Conservation (phyloP, 1,140 invertebrate species). For the Hyphantria cunea region DNA sequence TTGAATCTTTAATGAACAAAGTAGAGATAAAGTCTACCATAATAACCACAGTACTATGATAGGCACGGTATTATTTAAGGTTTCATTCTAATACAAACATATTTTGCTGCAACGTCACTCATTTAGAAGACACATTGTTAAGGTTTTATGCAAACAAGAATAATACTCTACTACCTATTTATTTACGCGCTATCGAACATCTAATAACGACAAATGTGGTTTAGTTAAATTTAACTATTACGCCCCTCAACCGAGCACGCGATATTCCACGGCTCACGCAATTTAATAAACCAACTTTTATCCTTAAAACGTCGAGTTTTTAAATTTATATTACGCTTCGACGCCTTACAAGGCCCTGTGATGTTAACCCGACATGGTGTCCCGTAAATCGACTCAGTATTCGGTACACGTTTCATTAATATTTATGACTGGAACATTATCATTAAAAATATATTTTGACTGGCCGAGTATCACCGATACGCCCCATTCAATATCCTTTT, state of each 20-base stretch:
- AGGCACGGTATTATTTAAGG: too few species aligned
- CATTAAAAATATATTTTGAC: slow-evolving; percentile 64
- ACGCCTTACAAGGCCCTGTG: slow-evolving; percentile 31
- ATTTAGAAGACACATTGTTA: too few species aligned
- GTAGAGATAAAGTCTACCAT: too few species aligned
- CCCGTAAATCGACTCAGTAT: slow-evolving; percentile 48
- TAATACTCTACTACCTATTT: background rate
- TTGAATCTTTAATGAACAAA: too few species aligned
- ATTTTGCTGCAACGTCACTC: too few species aligned
- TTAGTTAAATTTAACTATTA: slow-evolving; percentile 20
- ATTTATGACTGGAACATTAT: slow-evolving; percentile 73
- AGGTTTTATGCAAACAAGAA: too few species aligned
- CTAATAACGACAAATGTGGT: slow-evolving; percentile 18
- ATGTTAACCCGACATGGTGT: slow-evolving; percentile 29
- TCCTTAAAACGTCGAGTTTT: slow-evolving; percentile 18
- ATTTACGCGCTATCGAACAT: slow-evolving; percentile 19
- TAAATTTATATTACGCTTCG: slow-evolving; percentile 24
- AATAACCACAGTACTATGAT: too few species aligned
- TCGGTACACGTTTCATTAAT: slow-evolving; percentile 61
- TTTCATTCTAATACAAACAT: too few species aligned
- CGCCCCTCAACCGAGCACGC: slow-evolving; percentile 9
- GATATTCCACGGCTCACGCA: slow-evolving; percentile 21
- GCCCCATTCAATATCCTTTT: slow-evolving; percentile 52
- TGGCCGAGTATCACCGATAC: slow-evolving; percentile 39
- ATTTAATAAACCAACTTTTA: slow-evolving; percentile 32